phyloP scores from a whole-genome alignment of 2,797 vertebrate genomes.

The Pygocentrus nattereri region DNA sequence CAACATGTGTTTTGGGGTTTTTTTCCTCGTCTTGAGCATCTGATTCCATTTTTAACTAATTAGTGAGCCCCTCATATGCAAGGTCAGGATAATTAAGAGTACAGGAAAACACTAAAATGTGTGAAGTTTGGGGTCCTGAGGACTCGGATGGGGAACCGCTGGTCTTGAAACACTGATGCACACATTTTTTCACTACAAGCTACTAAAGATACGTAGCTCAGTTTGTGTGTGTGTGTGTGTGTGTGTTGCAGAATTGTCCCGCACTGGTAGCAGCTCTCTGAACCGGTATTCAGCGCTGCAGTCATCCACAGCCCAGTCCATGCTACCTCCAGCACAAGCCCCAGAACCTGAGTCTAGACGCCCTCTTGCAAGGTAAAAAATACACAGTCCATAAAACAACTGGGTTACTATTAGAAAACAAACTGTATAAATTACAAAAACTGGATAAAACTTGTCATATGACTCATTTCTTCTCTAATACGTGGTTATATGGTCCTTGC shows the following conservation, averaged over 20 bases:
- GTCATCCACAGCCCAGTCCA: conserved; percentile 79
- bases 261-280: conserved; percentile 87
- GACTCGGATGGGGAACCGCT: neutral
- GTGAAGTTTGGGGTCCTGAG: neutral
- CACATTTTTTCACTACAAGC: neutral
- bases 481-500: too few species aligned
- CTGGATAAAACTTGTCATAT: too few species aligned
- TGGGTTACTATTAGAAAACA: neutral
- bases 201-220: neutral
- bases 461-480: too few species aligned
- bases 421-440: too few species aligned
- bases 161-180: neutral
- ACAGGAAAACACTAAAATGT: too few species aligned
- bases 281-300: conserved; percentile 96
- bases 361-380: conserved; percentile 86
- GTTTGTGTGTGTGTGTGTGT: neutral
- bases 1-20: neutral
- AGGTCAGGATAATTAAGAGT: neutral
- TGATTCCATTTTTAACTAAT: too few species aligned
- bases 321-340: conserved; percentile 76
- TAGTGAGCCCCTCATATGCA: neutral
- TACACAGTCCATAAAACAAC: neutral
- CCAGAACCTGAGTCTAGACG: conserved; percentile 89
- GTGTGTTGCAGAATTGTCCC: conserved; percentile 83
- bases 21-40: too few species aligned